Conservation (phyloP, 1,140 invertebrate genomes). For the Musca domestica region DNA sequence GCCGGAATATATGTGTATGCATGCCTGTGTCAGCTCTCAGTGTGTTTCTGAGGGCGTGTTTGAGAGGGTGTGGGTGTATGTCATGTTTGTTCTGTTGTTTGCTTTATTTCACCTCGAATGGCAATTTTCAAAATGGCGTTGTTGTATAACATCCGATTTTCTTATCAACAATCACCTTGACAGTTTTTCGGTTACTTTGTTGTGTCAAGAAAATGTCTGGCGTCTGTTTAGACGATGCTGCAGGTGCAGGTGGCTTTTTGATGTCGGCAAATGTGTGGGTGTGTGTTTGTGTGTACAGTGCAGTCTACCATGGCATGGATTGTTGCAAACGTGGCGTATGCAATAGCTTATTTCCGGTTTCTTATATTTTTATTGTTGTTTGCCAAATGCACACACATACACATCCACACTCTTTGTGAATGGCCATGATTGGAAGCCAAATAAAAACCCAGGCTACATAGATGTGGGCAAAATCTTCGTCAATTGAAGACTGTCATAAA, state of each 20-base stretch:
- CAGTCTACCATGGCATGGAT: neutral
- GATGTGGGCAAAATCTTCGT: too few species aligned
- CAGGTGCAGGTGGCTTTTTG: neutral
- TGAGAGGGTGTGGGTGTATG: too few species aligned
- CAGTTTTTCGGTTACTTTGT: conserved; percentile 1
- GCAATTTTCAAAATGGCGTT: conserved; percentile 18
- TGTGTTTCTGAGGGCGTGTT: too few species aligned
- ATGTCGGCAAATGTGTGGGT: neutral
- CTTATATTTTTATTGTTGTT: conserved; percentile 12
- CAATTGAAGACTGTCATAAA: too few species aligned
- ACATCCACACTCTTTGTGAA: neutral
- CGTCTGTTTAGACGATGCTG: neutral
- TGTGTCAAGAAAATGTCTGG: neutral
- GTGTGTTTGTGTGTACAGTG: neutral
- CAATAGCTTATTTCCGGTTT: conserved; percentile 6
- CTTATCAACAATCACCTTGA: conserved; percentile 13
- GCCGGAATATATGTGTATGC: too few species aligned
- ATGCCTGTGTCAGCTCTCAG: too few species aligned
- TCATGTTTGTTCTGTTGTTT: too few species aligned
- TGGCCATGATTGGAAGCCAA: too few species aligned
- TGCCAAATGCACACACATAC: conserved; percentile 1
- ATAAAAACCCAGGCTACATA: too few species aligned
- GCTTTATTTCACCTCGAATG: neutral
- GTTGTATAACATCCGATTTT: conserved; percentile 19
- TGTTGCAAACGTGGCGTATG: conserved; percentile 3